These are phyloP conservation scores for Onychomys leucogaster DNA, from an alignment of 2,797 vertebrate genomes.

Conservation along the genomic window DNA sequence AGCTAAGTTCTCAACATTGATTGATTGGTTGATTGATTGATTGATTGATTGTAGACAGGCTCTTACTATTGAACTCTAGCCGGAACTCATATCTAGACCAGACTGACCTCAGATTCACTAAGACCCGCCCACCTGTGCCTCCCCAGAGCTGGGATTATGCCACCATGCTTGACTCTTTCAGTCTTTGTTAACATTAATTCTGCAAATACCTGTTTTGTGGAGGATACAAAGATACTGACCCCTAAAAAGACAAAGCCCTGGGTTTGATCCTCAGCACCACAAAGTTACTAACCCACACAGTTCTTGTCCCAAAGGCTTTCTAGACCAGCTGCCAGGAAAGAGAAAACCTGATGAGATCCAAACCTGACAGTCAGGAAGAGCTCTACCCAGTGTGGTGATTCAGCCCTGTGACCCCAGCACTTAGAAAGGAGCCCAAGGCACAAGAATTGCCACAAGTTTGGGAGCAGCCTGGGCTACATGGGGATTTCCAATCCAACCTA, in stretches of 20 bases:
- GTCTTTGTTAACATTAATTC: not conserved
- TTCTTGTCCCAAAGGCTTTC: not conserved
- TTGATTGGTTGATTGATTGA: too few species aligned
- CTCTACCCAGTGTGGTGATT: not conserved
- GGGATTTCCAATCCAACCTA: not conserved
- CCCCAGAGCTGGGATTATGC: not conserved
- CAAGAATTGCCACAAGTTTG: not conserved
- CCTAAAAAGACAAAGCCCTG: not conserved
- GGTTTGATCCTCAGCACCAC: not conserved
- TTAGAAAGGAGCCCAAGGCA: not conserved
- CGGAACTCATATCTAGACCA: not conserved
- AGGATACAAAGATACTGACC: not conserved
- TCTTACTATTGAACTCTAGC: not conserved
- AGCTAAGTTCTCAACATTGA: not conserved
- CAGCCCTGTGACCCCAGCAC: not conserved
- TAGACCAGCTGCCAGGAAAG: not conserved
- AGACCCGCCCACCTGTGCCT: not conserved
- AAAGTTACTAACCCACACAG: not conserved
- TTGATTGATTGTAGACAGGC: too few species aligned
- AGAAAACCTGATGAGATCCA: not conserved
- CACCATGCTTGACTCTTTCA: not conserved
- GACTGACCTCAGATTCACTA: not conserved
- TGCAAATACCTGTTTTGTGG: not conserved
- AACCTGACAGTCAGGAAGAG: not conserved
- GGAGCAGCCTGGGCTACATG: not conserved